Evolutionary conservation across 2,888 invertebrate species (phyloP), one percentile per base, ranked within the genome.

Genomic region (Ceratothoa steindachneri): DNA sequence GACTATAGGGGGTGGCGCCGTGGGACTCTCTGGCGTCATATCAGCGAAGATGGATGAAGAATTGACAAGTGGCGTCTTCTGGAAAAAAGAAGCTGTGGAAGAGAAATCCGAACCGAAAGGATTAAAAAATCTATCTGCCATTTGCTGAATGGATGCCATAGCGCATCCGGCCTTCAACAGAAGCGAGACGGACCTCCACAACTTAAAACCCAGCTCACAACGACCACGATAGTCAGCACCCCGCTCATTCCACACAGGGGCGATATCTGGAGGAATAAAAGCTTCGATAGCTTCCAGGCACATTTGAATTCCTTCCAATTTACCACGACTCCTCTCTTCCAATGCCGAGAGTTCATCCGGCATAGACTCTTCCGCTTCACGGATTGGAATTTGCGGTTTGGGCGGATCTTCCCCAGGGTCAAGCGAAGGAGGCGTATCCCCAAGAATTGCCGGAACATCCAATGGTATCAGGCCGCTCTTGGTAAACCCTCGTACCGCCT

Each of bases 131-230:
- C 41, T 19, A 29, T 67, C 67, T 30, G 67, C 67, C 30, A 67
- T 67, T 31, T 67, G 30, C 22, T 67, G 60, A 24, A 60, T 60
- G 19, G 60, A 60, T 12, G 60, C 66, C 51, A 65, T 66, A 0
- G 65, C 71, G 22, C 65, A 30, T 12, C 71, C 71, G 4, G 65
- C 71, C 28, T 71, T 66, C 22, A 41, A 29, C 19, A 71, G 52
- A 15, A 71, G 41, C 28, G 65, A 51, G n/a, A 71, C 71, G 2
- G 71, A 64, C 22, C 66, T 65, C 71, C 71, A 71, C 51, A 71
- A 31, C 29, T 66, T 65, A 30, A 65, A 71, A 28, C 66, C 71
- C 29, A 71, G 28, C 28, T 71, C 71, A 28, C 71, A 71, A 7
- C 65, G 41, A 29, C 71, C 71, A 1, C 30, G 31, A 52, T 71